phyloP scores from a whole-genome alignment of 2,888 invertebrate genomes.

The Gasteruption jaculator region DNA sequence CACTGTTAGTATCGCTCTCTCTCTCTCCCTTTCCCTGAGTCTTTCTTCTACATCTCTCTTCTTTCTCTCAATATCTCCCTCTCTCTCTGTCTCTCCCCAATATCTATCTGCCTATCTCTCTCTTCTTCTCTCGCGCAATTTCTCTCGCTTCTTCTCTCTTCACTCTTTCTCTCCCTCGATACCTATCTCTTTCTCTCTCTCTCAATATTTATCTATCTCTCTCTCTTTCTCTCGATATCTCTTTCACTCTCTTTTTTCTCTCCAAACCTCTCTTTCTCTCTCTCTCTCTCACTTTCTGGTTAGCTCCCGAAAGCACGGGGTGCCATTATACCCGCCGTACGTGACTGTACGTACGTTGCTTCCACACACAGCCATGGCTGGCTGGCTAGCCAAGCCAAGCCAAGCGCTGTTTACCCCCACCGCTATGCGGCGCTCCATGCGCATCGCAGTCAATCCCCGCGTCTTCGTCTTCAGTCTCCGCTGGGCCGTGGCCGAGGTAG shows the following conservation, averaged over 20 bases:
- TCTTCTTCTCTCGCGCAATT: slow-evolving; percentile 16
- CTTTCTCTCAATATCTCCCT: slow-evolving; percentile 3
- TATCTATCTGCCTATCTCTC: slow-evolving; percentile 7
- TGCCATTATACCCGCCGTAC: slow-evolving; percentile 20
- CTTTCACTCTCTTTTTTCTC: slow-evolving; percentile 7
- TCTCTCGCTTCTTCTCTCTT: slow-evolving; percentile 6
- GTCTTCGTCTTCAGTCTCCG: slow-evolving; percentile 42
- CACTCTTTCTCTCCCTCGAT: slow-evolving; percentile 19
- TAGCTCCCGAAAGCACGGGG: slow-evolving; percentile 15
- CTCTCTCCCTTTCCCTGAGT: slow-evolving; percentile 11
- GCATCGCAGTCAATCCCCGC: slow-evolving; percentile 33
- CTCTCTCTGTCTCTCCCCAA: slow-evolving; percentile 10
- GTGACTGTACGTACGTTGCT: too few species aligned
- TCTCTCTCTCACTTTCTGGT: slow-evolving; percentile 19
- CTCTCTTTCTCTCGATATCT: slow-evolving; percentile 9
- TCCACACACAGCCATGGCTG: too few species aligned
- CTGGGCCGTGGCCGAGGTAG: slow-evolving; percentile 45
- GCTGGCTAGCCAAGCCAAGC: slow-evolving; percentile 23
- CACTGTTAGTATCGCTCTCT: slow-evolving; percentile 18
- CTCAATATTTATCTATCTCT: slow-evolving; percentile 16
- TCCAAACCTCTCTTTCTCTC: slow-evolving; percentile 12
- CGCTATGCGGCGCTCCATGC: slow-evolving; percentile 31
- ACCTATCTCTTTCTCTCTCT: slow-evolving; percentile 18
- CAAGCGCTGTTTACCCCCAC: slow-evolving; percentile 19
- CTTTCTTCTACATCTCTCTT: background rate